Conservation (phyloP, 1,140 invertebrate genomes). For the Periplaneta americana region DNA sequence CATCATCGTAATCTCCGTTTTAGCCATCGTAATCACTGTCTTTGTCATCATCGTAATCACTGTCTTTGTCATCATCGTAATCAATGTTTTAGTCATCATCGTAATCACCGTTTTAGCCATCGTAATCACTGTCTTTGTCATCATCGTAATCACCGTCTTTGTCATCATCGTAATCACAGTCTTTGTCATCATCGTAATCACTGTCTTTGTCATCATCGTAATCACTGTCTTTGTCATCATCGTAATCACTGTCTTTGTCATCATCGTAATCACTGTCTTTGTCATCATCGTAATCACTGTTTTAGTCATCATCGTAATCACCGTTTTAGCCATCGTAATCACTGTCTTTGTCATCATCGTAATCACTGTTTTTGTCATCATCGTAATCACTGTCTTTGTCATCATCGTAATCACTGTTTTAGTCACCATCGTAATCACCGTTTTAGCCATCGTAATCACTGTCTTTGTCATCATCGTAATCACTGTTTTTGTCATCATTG, state of each 20-base stretch:
- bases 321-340: not conserved
- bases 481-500: too few species aligned
- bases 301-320: not conserved
- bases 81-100: not conserved
- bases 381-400: not conserved
- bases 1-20: not conserved
- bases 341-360: not conserved
- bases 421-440: too few species aligned
- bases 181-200: constrained; percentile 1
- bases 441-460: too few species aligned
- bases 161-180: not conserved
- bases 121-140: too few species aligned
- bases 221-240: not conserved
- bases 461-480: too few species aligned
- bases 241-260: not conserved
- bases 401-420: too few species aligned
- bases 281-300: not conserved
- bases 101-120: not conserved
- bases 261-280: not conserved
- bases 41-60: not conserved
- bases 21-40: constrained; percentile 1
- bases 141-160: constrained; percentile 6
- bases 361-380: too few species aligned
- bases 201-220: constrained; percentile 3
- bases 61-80: not conserved